Evolutionary conservation across 2,797 vertebrate species (phyloP).

Genomic region (Crenichthys baileyi): DNA sequence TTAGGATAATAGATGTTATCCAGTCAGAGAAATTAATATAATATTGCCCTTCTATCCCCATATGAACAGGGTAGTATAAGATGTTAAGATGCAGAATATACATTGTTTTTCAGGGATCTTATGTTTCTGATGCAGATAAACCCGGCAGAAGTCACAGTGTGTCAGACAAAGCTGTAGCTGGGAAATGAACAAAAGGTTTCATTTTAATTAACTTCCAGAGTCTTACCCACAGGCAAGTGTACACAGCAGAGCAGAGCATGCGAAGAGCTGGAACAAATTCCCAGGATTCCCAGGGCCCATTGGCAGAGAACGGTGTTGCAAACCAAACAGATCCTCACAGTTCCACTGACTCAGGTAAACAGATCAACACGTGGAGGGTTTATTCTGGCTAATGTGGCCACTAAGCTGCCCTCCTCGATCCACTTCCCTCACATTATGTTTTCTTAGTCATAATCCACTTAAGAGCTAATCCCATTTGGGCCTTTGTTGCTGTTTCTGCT

Average conservation of each 20-base stretch:
- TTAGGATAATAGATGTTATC: background rate
- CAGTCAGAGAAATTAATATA: background rate
- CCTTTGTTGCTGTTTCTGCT: conserved; percentile 34
- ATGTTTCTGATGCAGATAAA: background rate
- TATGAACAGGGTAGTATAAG: background rate
- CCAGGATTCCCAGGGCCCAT: conserved; percentile 17
- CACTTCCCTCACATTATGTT: conserved; percentile 44
- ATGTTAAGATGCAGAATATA: background rate
- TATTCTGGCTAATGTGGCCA: conserved; percentile 32
- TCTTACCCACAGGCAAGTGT: conserved; percentile 66
- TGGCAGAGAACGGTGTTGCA: conserved; percentile 17
- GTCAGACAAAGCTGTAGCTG: conserved; percentile 29
- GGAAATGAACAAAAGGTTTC: conserved; percentile 17
- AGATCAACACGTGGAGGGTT: conserved; percentile 23
- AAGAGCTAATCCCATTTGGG: conserved; percentile 55
- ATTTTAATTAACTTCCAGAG: conserved; percentile 51
- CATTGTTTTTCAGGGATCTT: background rate
- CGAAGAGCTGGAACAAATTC: conserved; percentile 23
- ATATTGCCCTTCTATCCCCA: background rate
- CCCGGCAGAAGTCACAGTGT: background rate
- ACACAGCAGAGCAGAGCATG: conserved; percentile 74
- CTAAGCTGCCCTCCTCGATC: conserved; percentile 10
- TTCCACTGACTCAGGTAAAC: conserved; percentile 68
- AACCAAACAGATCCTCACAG: conserved; percentile 33
- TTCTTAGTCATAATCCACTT: conserved; percentile 64